phyloP scores from a whole-genome alignment of 2,113 vertebrate genomes.

The Nesoenas mayeri region DNA sequence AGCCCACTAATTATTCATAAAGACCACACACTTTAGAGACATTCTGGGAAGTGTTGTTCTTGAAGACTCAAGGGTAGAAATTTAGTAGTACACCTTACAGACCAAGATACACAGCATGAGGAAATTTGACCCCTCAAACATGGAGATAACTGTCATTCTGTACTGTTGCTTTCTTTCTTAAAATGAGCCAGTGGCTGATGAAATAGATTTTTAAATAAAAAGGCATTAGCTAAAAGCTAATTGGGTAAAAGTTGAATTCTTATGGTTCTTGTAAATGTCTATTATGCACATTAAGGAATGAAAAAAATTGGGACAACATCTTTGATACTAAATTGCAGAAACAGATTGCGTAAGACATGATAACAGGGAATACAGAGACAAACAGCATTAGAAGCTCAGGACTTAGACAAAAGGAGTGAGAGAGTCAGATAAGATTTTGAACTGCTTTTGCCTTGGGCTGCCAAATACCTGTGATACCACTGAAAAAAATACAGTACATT shows the following conservation, averaged over 20 bases:
- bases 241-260: background rate
- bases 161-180: background rate
- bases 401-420: background rate
- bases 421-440: background rate
- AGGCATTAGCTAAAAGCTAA: background rate
- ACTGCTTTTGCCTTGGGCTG: background rate
- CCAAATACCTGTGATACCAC: background rate
- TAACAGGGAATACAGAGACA: background rate
- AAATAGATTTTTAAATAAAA: slow-evolving; percentile 30
- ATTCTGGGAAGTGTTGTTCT: background rate
- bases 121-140: background rate
- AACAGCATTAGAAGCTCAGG: background rate
- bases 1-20: background rate
- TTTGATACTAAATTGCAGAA: background rate
- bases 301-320: background rate
- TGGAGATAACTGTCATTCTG: background rate
- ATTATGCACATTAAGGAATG: background rate
- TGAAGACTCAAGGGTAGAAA: background rate
- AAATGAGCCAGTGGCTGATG: background rate
- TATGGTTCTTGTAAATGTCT: background rate
- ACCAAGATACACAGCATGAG: background rate
- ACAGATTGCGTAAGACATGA: background rate
- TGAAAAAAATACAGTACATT: background rate
- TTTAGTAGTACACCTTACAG: background rate
- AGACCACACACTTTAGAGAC: background rate